A percentile compares a stretch with the other conserved stretches of the same genome.
Evolutionary conservation across 2,888 invertebrate species (phyloP).

Genomic region (Crioceris asparagi): DNA sequence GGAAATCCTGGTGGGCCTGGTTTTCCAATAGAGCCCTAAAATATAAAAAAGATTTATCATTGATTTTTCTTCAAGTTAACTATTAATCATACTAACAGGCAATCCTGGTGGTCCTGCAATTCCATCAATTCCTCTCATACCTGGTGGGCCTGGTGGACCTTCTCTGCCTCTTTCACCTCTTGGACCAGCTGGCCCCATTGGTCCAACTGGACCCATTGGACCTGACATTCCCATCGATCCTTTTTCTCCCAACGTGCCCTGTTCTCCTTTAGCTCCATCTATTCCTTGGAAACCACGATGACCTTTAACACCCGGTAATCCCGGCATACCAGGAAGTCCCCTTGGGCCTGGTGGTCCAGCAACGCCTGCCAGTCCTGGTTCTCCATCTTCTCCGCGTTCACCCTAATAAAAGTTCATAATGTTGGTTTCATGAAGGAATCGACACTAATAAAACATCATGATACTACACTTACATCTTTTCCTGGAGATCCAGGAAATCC

Average conservation of each 20-base stretch:
- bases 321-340: conserved; percentile 63
- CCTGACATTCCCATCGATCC: conserved; percentile 50
- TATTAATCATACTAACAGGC: conserved; percentile 42
- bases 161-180: conserved; percentile 78
- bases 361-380: conserved; percentile 60
- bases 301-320: conserved; percentile 72
- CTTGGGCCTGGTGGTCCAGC: conserved; percentile 62
- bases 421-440: neutral
- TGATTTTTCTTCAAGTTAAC: neutral
- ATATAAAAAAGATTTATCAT: neutral
- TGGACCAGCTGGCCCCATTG: conserved; percentile 63
- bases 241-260: conserved; percentile 65
- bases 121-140: conserved; percentile 70
- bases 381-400: conserved; percentile 69
- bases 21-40: conserved; percentile 69
- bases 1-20: conserved; percentile 78
- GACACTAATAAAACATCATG: neutral
- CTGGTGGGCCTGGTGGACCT: conserved; percentile 67
- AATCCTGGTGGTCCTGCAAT: conserved; percentile 66
- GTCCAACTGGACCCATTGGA: conserved; percentile 60
- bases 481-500: conserved; percentile 62
- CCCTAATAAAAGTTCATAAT: conserved; percentile 42
- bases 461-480: conserved; percentile 61
- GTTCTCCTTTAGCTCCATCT: conserved; percentile 74
- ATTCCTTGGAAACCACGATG: conserved; percentile 71